phyloP scores from a whole-genome alignment of 2,113 vertebrate genomes.

The Talpa occidentalis region DNA sequence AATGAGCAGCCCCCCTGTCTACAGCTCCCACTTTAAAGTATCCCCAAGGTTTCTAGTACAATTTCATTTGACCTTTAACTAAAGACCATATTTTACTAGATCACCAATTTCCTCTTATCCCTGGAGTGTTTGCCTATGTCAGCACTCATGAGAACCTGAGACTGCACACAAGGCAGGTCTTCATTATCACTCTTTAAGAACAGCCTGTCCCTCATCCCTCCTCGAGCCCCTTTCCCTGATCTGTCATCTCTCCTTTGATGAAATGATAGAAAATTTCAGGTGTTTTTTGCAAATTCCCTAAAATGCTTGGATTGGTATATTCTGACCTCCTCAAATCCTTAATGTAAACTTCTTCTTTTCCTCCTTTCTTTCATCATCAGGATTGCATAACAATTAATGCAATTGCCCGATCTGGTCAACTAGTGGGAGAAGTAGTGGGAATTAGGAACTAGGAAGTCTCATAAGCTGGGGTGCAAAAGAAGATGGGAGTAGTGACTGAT shows the following conservation, averaged over 20 bases:
- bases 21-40: conserved; percentile 65
- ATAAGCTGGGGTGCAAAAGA: background rate
- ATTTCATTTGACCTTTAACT: conserved; percentile 79
- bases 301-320: background rate
- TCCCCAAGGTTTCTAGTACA: conserved; percentile 73
- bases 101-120: conserved; percentile 61
- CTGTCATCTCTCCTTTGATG: background rate
- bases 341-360: background rate
- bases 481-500: background rate
- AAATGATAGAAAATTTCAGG: background rate
- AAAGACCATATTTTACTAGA: conserved; percentile 71
- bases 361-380: background rate
- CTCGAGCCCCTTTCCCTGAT: too few species aligned
- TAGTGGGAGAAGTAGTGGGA: background rate
- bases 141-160: conserved; percentile 39
- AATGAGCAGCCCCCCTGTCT: conserved; percentile 69
- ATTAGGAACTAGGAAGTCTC: background rate
- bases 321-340: background rate
- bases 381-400: background rate
- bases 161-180: background rate
- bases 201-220: background rate
- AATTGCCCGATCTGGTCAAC: background rate
- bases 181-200: background rate
- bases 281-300: background rate
- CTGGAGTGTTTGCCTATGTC: conserved; percentile 60